These are phyloP conservation scores for Butastur rufipennis DNA, from an alignment of 2,113 vertebrate genomes.

Conservation along the genomic window DNA sequence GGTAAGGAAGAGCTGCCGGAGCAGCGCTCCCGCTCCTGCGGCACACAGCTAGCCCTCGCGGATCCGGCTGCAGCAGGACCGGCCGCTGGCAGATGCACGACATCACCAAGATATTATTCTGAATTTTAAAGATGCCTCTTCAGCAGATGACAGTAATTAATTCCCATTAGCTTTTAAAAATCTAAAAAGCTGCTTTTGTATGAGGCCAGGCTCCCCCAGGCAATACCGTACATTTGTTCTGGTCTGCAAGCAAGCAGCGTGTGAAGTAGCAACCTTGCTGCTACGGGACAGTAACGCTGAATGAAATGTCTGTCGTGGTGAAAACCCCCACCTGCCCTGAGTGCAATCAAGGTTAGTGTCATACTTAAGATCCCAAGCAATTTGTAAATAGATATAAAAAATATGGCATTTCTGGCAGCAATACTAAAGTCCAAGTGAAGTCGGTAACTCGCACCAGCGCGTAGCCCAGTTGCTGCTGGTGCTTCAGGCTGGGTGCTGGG, in stretches of 20 bases:
- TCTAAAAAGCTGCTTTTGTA: background rate
- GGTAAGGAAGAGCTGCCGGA: background rate
- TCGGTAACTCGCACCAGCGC: rapidly evolving
- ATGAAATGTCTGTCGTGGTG: background rate
- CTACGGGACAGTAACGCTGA: background rate
- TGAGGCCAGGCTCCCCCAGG: background rate
- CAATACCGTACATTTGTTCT: rapidly evolving
- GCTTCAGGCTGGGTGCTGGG: background rate
- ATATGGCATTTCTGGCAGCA: background rate
- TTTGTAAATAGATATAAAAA: background rate
- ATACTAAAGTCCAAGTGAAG: background rate
- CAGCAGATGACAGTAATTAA: background rate
- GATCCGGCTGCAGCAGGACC: background rate
- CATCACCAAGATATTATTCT: background rate
- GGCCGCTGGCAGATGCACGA: rapidly evolving
- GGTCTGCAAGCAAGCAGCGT: background rate
- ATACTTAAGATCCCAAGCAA: background rate
- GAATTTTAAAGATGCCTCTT: background rate
- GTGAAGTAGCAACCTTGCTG: background rate
- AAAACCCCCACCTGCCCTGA: background rate
- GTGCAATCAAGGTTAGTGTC: background rate
- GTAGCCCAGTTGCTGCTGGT: rapidly evolving
- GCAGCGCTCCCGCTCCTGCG: rapidly evolving
- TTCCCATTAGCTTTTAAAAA: background rate
- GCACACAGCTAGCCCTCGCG: background rate